Percentiles rank a stretch among this genome's conserved stretches.
Conservation (phyloP, 2,113 vertebrate species). For the Sinocyclocheilus anophthalmus region DNA sequence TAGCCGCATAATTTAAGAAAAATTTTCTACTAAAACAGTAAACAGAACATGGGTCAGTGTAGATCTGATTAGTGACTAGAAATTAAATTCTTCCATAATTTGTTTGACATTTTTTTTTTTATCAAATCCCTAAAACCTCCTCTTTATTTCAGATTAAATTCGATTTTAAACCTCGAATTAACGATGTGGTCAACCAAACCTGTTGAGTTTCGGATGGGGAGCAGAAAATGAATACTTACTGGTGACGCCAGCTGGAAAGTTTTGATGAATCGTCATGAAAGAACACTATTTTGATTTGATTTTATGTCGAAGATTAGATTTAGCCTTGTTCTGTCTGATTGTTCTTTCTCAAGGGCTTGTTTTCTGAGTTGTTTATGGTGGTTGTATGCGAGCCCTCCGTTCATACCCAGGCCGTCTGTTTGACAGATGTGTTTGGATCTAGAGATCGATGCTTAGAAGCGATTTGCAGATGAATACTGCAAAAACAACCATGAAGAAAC, state of each 20-base stretch:
- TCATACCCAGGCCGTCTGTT: no score
- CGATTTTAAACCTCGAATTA: background rate
- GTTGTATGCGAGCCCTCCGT: background rate
- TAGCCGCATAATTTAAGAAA: background rate
- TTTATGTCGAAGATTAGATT: background rate
- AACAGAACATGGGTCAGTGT: background rate
- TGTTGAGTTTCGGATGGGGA: background rate
- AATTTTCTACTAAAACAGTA: background rate
- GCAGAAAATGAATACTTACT: background rate
- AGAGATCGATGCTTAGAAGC: constrained; percentile 29
- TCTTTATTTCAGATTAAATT: background rate
- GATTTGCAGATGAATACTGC: constrained; percentile 15
- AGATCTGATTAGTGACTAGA: background rate
- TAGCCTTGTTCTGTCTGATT: background rate
- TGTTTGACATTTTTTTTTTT: background rate
- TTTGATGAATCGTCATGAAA: background rate
- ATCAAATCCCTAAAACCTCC: background rate
- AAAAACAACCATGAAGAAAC: background rate
- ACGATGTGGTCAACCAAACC: background rate
- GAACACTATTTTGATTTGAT: background rate
- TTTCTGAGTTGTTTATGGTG: background rate
- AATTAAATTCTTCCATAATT: background rate
- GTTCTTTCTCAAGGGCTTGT: background rate
- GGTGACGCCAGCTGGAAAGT: background rate
- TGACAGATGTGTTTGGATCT: constrained; percentile 13